These are phyloP conservation scores for Pelagia noctiluca DNA, from an alignment of 30 jellyfish, hydroid and myxozoan species.

Conservation along the genomic window DNA sequence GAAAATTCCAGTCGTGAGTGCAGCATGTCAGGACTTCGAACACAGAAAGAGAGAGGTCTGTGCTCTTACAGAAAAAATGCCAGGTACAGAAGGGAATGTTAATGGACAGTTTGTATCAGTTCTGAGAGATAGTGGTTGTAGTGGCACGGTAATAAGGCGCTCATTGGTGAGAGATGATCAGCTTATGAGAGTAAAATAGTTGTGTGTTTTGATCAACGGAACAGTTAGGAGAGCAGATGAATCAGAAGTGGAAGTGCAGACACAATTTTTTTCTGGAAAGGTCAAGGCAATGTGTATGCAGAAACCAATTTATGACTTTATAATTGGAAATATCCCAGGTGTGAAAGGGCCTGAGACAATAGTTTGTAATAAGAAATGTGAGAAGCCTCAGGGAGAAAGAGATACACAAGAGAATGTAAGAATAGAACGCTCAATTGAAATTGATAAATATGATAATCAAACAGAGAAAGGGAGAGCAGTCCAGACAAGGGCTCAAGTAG, in stretches of 20 bases:
- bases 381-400: conserved; percentile 21
- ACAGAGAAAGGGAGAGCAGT: conserved; percentile 38
- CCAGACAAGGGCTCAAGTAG: conserved; percentile 37
- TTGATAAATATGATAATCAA: conserved; percentile 8
- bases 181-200: background rate
- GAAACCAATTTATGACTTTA: conserved; percentile 42
- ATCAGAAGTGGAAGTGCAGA: too few species aligned
- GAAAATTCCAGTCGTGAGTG: too few species aligned
- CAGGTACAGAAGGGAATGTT: background rate
- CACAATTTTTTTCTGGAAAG: conserved; percentile 31
- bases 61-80: background rate
- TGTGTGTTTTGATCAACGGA: too few species aligned
- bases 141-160: conserved; percentile 10
- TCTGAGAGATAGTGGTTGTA: conserved; percentile 9
- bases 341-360: conserved; percentile 21
- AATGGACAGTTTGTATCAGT: conserved; percentile 9
- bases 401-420: conserved; percentile 27
- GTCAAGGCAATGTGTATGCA: conserved; percentile 28
- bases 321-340: conserved; percentile 49
- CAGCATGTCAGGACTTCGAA: too few species aligned
- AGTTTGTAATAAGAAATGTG: conserved; percentile 10
- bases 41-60: too few species aligned
- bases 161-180: conserved; percentile 6
- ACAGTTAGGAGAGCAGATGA: too few species aligned
- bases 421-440: background rate